Evolutionary conservation across 2,797 vertebrate genomes (phyloP), one percentile per base, ranked within the genome.

Genomic region (Sebastes oblongus): DNA sequence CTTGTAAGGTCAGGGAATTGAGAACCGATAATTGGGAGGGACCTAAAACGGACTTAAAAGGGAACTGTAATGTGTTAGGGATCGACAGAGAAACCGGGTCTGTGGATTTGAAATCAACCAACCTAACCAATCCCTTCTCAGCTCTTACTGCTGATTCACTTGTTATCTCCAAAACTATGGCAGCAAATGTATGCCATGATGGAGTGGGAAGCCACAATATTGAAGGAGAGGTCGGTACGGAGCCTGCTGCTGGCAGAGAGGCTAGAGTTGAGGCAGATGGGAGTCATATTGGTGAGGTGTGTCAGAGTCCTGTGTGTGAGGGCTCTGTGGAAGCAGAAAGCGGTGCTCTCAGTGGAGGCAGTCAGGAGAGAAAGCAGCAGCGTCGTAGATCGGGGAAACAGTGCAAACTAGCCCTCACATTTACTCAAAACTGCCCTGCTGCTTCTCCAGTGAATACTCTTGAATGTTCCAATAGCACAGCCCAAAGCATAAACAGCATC

Each of bases 391-490:
- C 90, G 4, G 92, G 93, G 54, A 96, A 96, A 75, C 92, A 94
- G 52, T 97, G 96, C 85, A 97, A 95, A 90, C 93, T 98, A 58
- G 97, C 97, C 1, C 95, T 98, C 67, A 96, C 96, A 20, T 98
- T 97, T 83, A 94, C 95, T 71, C 95, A 95, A 27, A 96, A 91
- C 88, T 93, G 91, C 46, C 73, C 91, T 72, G 75, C 91, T 72
- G 75, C 14, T 11, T n/a, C 82, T 76, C 56, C 83, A 27, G 42
- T 32, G 4, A 78, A 73, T 52, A 20, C 70, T 54, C 67, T 36
- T 1, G 80, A 89, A 65, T 36, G 42, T 84, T 85, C 77, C n/a
- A 66, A 34, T 46, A 55, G 29, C 54, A 42, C 72, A 22, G 69
- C n/a, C 29, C 72, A 78, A 72, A 72, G 50, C 42, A 25, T n/a